Evolutionary conservation across 2,888 invertebrate genomes (phyloP).

Genomic region (Folsomia candida): DNA sequence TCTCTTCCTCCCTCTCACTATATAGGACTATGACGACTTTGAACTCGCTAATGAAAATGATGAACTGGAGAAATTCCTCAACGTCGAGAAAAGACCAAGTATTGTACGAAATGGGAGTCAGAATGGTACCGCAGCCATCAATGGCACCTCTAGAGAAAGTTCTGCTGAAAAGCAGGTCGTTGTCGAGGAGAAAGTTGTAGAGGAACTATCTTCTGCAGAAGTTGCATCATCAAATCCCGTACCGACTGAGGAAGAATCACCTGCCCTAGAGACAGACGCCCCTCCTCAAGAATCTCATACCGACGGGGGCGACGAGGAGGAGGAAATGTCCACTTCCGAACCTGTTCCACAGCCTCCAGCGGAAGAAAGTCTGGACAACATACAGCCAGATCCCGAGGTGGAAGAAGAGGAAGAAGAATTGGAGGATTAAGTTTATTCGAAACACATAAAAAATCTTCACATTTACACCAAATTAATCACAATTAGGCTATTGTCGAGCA

Average conservation of each 20-base stretch:
- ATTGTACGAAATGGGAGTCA: conserved; percentile 18
- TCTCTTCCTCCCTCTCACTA: too few species aligned
- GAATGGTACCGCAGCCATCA: conserved; percentile 20
- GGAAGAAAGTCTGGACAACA: conserved; percentile 47
- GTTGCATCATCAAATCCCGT: conserved; percentile 10
- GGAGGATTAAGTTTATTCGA: conserved; percentile 30
- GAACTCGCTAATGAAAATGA: conserved; percentile 88
- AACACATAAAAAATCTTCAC: background rate
- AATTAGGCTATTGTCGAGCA: background rate
- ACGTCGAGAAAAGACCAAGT: conserved; percentile 57
- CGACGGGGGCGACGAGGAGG: background rate
- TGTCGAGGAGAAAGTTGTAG: conserved; percentile 7
- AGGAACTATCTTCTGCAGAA: conserved; percentile 8
- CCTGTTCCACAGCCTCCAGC: conserved; percentile 38
- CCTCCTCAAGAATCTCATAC: background rate
- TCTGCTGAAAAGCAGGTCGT: conserved; percentile 40
- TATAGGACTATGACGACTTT: conserved; percentile 87
- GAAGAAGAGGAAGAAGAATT: conserved; percentile 47
- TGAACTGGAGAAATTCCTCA: conserved; percentile 81
- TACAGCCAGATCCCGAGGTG: conserved; percentile 51
- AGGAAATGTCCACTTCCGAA: conserved; percentile 14
- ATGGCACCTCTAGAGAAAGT: conserved; percentile 46
- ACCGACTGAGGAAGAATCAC: conserved; percentile 15
- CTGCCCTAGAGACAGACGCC: background rate
- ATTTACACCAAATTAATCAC: background rate